These are phyloP conservation scores for Pocillopora meandrina DNA, from an alignment of 92 coral and sea anemone genomes.

Conservation along the genomic window DNA sequence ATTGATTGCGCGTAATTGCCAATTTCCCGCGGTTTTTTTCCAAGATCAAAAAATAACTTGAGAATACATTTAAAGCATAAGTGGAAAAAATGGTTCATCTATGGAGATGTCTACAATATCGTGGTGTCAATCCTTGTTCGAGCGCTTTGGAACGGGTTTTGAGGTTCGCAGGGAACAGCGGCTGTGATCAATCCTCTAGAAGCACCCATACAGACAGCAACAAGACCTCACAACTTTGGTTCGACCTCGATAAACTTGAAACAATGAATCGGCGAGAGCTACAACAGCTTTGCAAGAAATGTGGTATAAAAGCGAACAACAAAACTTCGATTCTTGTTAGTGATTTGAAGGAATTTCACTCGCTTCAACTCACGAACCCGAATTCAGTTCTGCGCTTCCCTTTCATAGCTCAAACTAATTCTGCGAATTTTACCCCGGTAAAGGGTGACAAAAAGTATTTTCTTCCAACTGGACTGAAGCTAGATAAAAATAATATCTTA, in stretches of 20 bases:
- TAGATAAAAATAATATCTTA: conserved; percentile 53
- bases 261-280: conserved; percentile 75
- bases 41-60: no score
- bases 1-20: conserved; percentile 20
- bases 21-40: conserved; percentile 14
- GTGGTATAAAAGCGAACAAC: conserved; percentile 78
- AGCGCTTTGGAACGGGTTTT: background rate
- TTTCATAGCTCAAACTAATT: conserved; percentile 49
- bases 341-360: conserved; percentile 70
- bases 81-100: conserved; percentile 13
- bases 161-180: background rate
- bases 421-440: background rate
- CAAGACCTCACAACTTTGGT: conserved; percentile 55
- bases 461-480: conserved; percentile 10
- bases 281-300: conserved; percentile 78
- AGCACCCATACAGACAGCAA: conserved; percentile 16
- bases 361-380: conserved; percentile 52
- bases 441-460: background rate
- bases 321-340: conserved; percentile 59
- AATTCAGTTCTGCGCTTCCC: conserved; percentile 82
- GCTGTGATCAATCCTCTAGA: background rate
- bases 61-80: background rate
- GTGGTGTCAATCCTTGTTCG: background rate
- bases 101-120: conserved; percentile 11
- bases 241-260: conserved; percentile 57